A percentile compares a stretch with the other conserved stretches of the same genome.
Conservation (phyloP, 2,113 vertebrate species). For the Phylloscopus trochilus region DNA sequence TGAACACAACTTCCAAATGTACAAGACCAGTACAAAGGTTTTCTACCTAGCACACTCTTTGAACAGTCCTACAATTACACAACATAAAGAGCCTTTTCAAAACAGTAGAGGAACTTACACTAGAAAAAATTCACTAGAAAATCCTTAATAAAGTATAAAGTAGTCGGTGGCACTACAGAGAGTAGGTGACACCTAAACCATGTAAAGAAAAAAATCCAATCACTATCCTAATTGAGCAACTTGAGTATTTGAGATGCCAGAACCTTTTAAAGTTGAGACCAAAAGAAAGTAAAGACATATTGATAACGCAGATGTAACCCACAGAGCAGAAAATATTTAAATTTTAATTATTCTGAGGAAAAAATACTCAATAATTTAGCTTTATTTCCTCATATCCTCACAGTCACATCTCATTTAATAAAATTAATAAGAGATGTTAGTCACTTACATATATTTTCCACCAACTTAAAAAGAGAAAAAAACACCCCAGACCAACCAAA, state of each 20-base stretch:
- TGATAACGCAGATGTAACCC: not conserved
- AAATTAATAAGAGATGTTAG: not conserved
- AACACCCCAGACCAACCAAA: not conserved
- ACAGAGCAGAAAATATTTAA: not conserved
- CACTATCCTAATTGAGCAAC: not conserved
- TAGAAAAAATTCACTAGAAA: not conserved
- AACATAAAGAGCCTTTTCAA: not conserved
- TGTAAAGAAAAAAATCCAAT: not conserved
- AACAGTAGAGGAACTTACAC: not conserved
- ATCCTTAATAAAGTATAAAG: not conserved
- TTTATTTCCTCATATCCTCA: not conserved
- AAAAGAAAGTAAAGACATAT: not conserved
- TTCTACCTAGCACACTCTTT: not conserved
- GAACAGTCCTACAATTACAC: not conserved
- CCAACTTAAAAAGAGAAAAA: not conserved
- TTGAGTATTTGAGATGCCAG: not conserved
- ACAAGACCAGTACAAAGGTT: not conserved
- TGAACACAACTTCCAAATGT: not conserved
- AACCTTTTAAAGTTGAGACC: not conserved
- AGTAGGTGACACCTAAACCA: not conserved
- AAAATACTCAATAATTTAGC: not conserved
- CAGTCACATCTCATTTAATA: not conserved
- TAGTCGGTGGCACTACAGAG: not conserved
- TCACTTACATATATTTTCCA: not conserved
- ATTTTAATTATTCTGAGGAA: not conserved